Evolutionary conservation across 2,797 vertebrate genomes (phyloP).

Genomic region (Phoxinus dragarum): DNA sequence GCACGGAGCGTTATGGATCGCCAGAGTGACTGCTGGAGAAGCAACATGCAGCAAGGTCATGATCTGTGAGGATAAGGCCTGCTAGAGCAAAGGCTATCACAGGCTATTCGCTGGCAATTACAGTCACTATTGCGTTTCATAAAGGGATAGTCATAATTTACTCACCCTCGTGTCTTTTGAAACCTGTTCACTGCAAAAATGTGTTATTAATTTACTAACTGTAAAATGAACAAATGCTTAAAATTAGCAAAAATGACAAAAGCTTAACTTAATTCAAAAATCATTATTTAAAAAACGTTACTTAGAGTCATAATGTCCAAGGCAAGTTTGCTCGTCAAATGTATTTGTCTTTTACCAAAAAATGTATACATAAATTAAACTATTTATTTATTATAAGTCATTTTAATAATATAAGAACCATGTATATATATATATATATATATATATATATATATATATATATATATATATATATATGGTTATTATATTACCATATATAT

Average conservation of each 20-base stretch:
- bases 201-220: not conserved
- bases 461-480: no score
- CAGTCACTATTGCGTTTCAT: conserved; percentile 17
- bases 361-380: not conserved
- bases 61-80: conserved; percentile 32
- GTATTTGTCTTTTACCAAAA: not conserved
- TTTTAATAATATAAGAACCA: not conserved
- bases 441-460: no score
- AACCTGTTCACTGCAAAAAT: not conserved
- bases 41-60: conserved; percentile 44
- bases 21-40: conserved; percentile 40
- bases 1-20: conserved; percentile 5
- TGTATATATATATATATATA: no score
- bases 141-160: not conserved
- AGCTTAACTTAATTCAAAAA: not conserved
- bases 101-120: conserved; percentile 32
- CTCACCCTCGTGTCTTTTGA: not conserved
- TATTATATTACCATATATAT: no score
- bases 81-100: conserved; percentile 47
- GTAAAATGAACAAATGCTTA: not conserved
- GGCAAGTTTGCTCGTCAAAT: not conserved
- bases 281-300: not conserved
- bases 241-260: not conserved
- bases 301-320: not conserved
- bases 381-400: not conserved